Conservation (phyloP, 2,888 invertebrate genomes). For the Caenorhabditis drosophilae region DNA sequence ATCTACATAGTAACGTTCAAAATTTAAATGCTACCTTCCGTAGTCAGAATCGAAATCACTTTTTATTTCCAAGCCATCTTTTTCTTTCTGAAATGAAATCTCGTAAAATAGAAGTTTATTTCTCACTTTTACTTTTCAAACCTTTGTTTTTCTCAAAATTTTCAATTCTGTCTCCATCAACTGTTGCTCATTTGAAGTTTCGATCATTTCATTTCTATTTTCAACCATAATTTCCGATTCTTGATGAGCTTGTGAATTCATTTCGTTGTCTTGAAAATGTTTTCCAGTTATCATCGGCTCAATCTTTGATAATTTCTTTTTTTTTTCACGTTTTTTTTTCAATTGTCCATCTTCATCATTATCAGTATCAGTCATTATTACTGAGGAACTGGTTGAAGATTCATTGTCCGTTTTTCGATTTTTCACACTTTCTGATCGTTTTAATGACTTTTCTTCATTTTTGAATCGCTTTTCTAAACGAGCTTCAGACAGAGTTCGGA, state of each 20-base stretch:
- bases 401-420: too few relatives aligned
- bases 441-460: too few relatives aligned
- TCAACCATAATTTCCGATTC: too few relatives aligned
- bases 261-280: too few relatives aligned
- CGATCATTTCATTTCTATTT: not conserved
- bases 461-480: slow-evolving; percentile 10
- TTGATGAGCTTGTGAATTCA: too few relatives aligned
- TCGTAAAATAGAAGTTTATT: not conserved
- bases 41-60: slow-evolving; percentile 29
- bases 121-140: slow-evolving; percentile 2
- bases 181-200: not conserved
- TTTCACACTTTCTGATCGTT: too few relatives aligned
- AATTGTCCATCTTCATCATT: not conserved
- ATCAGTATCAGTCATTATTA: not conserved
- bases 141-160: slow-evolving; percentile 9
- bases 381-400: not conserved
- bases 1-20: too few relatives aligned
- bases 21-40: too few relatives aligned
- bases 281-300: too few relatives aligned
- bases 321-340: not conserved
- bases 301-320: not conserved
- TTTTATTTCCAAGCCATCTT: slow-evolving; percentile 3
- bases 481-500: slow-evolving; percentile 20
- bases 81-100: slow-evolving; percentile 13
- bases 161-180: not conserved